A percentile compares a stretch with the other conserved stretches of the same genome.
These are phyloP conservation scores for Cyaniris semiargus DNA, from an alignment of 2,888 invertebrate species.

Conservation along the genomic window DNA sequence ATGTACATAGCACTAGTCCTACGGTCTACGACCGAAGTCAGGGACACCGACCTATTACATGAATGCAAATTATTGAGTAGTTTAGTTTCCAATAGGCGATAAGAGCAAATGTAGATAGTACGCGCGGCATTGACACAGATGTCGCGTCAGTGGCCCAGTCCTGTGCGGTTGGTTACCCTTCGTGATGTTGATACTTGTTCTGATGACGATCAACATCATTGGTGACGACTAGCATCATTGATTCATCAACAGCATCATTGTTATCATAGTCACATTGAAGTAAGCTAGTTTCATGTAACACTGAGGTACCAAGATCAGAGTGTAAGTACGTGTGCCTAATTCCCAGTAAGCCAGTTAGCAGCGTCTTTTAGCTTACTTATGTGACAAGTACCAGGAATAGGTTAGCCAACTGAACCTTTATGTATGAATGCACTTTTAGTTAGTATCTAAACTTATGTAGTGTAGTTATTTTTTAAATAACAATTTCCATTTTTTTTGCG, in stretches of 20 bases:
- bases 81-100: slow-evolving; percentile 62
- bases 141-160: slow-evolving; percentile 59
- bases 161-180: slow-evolving; percentile 40
- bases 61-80: slow-evolving; percentile 38
- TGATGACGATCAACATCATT: neutral
- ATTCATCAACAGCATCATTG: neutral
- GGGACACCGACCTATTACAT: slow-evolving; percentile 17
- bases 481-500: too few species aligned
- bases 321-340: too few species aligned
- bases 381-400: too few species aligned
- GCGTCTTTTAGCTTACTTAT: too few species aligned
- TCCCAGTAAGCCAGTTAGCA: too few species aligned
- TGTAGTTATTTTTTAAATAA: too few species aligned
- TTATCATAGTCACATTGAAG: neutral
- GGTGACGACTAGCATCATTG: too few species aligned
- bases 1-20: neutral
- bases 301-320: too few species aligned
- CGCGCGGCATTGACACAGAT: slow-evolving; percentile 76
- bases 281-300: too few species aligned
- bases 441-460: too few species aligned
- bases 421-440: too few species aligned
- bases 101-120: slow-evolving; percentile 63
- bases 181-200: neutral
- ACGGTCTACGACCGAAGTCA: slow-evolving; percentile 11
- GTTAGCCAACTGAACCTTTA: too few species aligned